Evolutionary conservation across 2,888 invertebrate genomes (phyloP).

Genomic region (Dascillus cervinus): DNA sequence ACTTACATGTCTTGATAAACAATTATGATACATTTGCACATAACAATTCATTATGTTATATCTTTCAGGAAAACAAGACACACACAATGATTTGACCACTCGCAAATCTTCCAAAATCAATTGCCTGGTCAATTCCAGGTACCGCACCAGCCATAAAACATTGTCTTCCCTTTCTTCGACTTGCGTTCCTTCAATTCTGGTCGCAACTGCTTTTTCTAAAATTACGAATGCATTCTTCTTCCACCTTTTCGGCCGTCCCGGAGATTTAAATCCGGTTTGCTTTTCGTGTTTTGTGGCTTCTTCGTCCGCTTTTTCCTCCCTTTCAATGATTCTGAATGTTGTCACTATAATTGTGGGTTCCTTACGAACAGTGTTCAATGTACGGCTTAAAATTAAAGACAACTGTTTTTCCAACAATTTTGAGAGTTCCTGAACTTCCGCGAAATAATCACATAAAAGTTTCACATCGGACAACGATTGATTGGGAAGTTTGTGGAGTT

Average conservation of each 20-base stretch:
- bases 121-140: conserved; percentile 79
- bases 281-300: conserved; percentile 71
- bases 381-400: conserved; percentile 78
- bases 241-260: conserved; percentile 91
- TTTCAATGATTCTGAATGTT: conserved; percentile 89
- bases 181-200: conserved; percentile 89
- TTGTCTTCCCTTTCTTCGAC: conserved; percentile 85
- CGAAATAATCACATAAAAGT: conserved; percentile 92
- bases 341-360: conserved; percentile 95
- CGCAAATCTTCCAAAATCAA: conserved; percentile 84
- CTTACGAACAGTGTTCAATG: conserved; percentile 88
- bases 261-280: conserved; percentile 84
- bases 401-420: conserved; percentile 85
- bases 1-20: conserved; percentile 71
- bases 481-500: conserved; percentile 87
- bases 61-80: conserved; percentile 91
- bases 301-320: conserved; percentile 92
- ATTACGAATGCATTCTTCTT: conserved; percentile 78
- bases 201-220: conserved; percentile 67
- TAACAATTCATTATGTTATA: conserved; percentile 90
- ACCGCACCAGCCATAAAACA: conserved; percentile 93
- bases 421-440: conserved; percentile 88
- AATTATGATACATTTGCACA: conserved; percentile 88
- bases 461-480: conserved; percentile 85
- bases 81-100: conserved; percentile 82